These are phyloP conservation scores for Botia almorhae DNA, from an alignment of 2,797 vertebrate genomes.

Conservation along the genomic window DNA sequence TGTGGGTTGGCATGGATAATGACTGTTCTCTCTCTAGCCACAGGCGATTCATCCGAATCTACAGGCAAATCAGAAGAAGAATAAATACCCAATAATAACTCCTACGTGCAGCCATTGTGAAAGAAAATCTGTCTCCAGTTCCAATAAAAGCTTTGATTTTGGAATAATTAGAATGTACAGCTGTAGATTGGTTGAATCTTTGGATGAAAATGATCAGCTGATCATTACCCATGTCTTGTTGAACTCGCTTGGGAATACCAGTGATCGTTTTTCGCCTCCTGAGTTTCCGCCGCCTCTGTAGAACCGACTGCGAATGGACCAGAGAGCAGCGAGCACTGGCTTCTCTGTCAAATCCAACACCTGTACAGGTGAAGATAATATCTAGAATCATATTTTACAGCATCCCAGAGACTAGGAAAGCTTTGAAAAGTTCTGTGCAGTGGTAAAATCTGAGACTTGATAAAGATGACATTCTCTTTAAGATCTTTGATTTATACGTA, in stretches of 20 bases:
- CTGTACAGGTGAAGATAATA: conserved; percentile 74
- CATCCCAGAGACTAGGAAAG: background rate
- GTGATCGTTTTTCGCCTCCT: conserved; percentile 99
- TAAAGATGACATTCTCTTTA: background rate
- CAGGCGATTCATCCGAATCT: conserved; percentile 99
- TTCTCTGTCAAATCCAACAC: conserved; percentile 98
- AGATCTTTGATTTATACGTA: background rate
- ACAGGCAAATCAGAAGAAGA: conserved; percentile 69
- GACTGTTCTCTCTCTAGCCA: conserved; percentile 95
- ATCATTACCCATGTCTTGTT: conserved; percentile 96
- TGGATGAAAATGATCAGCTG: background rate
- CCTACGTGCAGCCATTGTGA: background rate
- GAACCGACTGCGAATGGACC: conserved; percentile 98
- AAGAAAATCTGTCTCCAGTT: background rate
- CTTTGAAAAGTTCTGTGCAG: background rate
- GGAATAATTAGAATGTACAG: background rate
- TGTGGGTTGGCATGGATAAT: conserved; percentile 92
- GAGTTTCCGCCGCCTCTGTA: conserved; percentile 95
- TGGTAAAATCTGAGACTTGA: background rate
- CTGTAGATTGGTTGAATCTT: background rate
- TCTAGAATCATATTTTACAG: background rate
- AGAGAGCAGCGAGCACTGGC: conserved; percentile 98
- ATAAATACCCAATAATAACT: background rate
- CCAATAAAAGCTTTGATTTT: background rate
- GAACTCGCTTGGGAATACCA: conserved; percentile 98